phyloP scores from a whole-genome alignment of 2,888 invertebrate genomes.

The Amphiduros pacificus region DNA sequence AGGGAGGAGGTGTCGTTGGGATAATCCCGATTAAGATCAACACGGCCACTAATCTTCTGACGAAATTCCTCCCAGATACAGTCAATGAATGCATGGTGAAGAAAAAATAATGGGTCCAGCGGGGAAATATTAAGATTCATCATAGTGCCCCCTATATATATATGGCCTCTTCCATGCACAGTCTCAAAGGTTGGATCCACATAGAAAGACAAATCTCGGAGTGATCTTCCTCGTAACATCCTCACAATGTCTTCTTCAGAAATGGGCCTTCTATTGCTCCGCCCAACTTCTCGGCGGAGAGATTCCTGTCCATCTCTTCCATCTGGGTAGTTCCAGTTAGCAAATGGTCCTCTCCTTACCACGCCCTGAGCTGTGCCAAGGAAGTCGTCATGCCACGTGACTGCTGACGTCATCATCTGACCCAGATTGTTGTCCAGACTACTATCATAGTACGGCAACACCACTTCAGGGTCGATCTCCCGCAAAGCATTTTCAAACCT shows the following conservation, averaged over 20 bases:
- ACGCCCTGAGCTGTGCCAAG: background rate
- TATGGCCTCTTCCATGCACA: background rate
- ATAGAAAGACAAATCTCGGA: background rate
- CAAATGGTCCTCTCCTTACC: background rate
- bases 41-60: no score
- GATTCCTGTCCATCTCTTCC: no score
- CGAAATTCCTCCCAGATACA: background rate
- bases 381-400: background rate
- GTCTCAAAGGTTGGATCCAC: background rate
- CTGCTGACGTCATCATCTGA: background rate
- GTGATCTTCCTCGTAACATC: no score
- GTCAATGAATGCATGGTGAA: constrained; percentile 1
- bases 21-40: background rate
- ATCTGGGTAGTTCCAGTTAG: no score
- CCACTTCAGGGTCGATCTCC: background rate
- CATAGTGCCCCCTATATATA: background rate
- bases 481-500: background rate
- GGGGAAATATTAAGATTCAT: background rate
- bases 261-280: no score
- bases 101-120: background rate
- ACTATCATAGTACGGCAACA: background rate
- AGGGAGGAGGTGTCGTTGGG: background rate
- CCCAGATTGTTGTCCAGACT: background rate
- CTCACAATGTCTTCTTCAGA: no score
- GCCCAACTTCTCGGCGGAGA: no score